Evolutionary conservation across 2,888 invertebrate genomes (phyloP), one percentile per base, ranked within the genome.

Genomic region (Drosophila silvestris): DNA sequence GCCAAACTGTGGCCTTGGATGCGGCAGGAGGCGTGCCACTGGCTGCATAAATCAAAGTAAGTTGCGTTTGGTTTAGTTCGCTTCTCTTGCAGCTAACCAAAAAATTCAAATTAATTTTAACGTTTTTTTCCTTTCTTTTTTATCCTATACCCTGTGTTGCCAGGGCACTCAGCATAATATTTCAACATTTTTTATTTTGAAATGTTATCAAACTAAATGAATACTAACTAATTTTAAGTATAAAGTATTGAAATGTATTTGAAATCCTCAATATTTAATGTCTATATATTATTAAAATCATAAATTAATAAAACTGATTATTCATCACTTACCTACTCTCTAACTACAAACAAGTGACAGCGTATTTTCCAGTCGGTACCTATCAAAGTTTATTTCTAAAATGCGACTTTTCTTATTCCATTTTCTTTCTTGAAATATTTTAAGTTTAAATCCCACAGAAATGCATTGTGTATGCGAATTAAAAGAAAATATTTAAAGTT

Each of bases 31-130:
- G 72, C 78, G 70, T 81, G 80, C 69, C 78, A 74, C 52, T 75
- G 83, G 76, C 77, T 87, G 78, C 88, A 88, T 75, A 87, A 87
- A 86, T 88, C 88, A 74, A 87, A 86, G 87, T 87, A 81, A 87
- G 87, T 87, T 74, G 22, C 61, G 47, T 70, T 70, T 57, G 44
- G 32, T 37, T 47, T 41, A 22, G n/a, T 19, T 50, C 5, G 10
- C 44, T 47, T n/a, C 32, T 30, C 19, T 41, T 32, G 14, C 50
- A 66, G 26, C 30, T 10, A 32, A 32, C 10, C 16, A 9, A 59
- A 30, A 60, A 66, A 53, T 47, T 75, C 47, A 37, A 76, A 79
- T 78, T 76, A 75, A 72, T 79, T 75, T 71, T 35, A 10, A 32
- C 22, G 9, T 12, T 30, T 54, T 32, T 37, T 52, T 37, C 16